Evolutionary conservation across 2,113 vertebrate species (phyloP), one percentile per base, ranked within the genome.

Genomic region (Sterrhoptilus dennistouni): DNA sequence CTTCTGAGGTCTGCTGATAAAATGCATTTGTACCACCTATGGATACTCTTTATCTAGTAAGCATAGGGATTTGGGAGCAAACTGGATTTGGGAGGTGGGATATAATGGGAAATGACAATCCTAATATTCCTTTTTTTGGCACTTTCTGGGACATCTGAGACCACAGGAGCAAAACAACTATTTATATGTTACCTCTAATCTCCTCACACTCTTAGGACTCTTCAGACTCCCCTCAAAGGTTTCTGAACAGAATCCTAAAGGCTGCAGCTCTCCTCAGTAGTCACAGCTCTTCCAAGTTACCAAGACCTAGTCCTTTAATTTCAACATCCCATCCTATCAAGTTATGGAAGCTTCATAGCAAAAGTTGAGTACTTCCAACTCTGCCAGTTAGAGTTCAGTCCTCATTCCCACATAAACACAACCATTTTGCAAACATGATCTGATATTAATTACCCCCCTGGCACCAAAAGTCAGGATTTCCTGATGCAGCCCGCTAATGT

Each of bases 401-500:
- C 88, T 98, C 97, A 95, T 98, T 98, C 98, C 97, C 97, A 98
- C 97, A 97, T 98, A 98, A 98, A 98, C 97, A 98, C 97, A 98
- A 98, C 96, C 97, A 98, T 98, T 98, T 97, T 98, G 98, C 98
- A 98, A 98, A 98, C 97, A 97, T 98, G 97, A 98, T 98, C 97
- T 97, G 98, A 98, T 98, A 98, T 97, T 98, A 98, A 98, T 98
- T 98, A 98, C 97, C 96, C 98, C 97, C 97, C 92, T 98, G 98
- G 97, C 97, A 97, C 97, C 96, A 96, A 96, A 98, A 98, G 96
- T 98, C 98, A 98, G 96, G 97, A 97, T 98, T 98, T 98, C 97
- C 98, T 98, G 98, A 98, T 98, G 97, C 90, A 94, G 95, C 94
- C 97, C 45, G 2, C 97, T 98, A 98, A 98, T 98, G 98, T 98